Conservation (phyloP, 2,113 vertebrate genomes). For the Opisthocomus hoazin region DNA sequence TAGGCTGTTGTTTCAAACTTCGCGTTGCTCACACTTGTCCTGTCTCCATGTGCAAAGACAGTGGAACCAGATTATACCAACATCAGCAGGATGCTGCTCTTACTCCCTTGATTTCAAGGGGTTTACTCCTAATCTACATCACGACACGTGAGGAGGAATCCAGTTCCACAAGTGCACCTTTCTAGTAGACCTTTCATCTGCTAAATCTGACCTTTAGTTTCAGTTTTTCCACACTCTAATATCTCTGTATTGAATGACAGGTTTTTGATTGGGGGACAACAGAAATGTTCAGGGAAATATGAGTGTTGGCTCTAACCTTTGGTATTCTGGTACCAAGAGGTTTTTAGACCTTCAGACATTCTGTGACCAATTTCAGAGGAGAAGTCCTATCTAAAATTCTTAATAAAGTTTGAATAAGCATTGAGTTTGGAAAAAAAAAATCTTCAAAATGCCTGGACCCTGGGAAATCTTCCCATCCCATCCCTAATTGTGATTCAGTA, state of each 20-base stretch:
- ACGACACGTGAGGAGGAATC: neutral
- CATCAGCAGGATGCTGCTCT: neutral
- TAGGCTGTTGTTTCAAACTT: neutral
- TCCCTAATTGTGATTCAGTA: conserved; percentile 33
- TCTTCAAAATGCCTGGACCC: neutral
- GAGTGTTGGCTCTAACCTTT: neutral
- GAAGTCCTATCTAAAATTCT: neutral
- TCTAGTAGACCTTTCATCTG: neutral
- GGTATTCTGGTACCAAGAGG: neutral
- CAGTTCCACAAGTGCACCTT: neutral
- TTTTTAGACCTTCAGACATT: neutral
- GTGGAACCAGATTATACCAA: neutral
- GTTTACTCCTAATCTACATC: neutral
- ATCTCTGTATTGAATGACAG: neutral
- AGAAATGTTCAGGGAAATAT: neutral
- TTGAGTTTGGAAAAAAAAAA: neutral
- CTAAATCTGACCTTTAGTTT: neutral
- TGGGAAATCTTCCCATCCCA: neutral
- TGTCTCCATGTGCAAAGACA: neutral
- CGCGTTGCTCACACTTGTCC: neutral
- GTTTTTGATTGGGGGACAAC: conserved; percentile 31
- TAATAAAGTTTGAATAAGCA: conserved; percentile 4
- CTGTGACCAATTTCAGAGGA: neutral
- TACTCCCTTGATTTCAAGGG: neutral
- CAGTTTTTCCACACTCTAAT: conserved; percentile 28